These are phyloP conservation scores for Ciconia nigra DNA, from an alignment of 2,797 vertebrate species.

Conservation along the genomic window DNA sequence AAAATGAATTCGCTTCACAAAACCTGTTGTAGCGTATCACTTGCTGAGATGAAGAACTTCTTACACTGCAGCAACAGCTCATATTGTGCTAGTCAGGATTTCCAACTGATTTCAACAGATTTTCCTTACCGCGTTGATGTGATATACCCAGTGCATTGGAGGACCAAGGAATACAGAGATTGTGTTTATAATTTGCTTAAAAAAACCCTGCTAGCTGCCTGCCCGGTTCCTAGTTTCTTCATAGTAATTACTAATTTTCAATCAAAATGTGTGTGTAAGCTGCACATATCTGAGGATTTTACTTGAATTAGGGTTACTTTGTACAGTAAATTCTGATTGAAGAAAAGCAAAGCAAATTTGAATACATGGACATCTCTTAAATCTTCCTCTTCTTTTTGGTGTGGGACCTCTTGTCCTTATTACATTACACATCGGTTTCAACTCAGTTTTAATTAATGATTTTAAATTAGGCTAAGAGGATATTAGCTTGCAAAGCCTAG, in stretches of 20 bases:
- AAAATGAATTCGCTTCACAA: conserved; percentile 62
- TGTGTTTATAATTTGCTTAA: conserved; percentile 22
- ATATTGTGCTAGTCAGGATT: conserved; percentile 64
- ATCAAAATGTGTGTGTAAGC: neutral
- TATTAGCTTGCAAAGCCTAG: conserved; percentile 72
- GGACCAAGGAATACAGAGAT: conserved; percentile 26
- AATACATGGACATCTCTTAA: neutral
- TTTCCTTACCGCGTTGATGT: conserved; percentile 51
- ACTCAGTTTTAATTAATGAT: conserved; percentile 71
- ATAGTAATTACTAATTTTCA: conserved; percentile 12
- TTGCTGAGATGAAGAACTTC: conserved; percentile 64
- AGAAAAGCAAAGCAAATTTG: neutral
- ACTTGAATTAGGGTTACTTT: neutral
- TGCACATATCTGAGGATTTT: neutral
- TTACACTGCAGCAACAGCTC: conserved; percentile 61
- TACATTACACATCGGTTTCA: conserved; percentile 48
- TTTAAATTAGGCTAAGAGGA: conserved; percentile 81
- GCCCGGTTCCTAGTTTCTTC: neutral
- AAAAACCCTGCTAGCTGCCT: conserved; percentile 28
- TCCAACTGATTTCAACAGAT: conserved; percentile 65
- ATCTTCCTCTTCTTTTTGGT: conserved; percentile 1
- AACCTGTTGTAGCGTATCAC: conserved; percentile 62
- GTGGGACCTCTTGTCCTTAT: conserved; percentile 41
- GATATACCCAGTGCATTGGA: conserved; percentile 40
- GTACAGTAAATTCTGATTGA: neutral